Conservation (phyloP, 2,888 invertebrate genomes). For the Tetramorium bicarinatum region DNA sequence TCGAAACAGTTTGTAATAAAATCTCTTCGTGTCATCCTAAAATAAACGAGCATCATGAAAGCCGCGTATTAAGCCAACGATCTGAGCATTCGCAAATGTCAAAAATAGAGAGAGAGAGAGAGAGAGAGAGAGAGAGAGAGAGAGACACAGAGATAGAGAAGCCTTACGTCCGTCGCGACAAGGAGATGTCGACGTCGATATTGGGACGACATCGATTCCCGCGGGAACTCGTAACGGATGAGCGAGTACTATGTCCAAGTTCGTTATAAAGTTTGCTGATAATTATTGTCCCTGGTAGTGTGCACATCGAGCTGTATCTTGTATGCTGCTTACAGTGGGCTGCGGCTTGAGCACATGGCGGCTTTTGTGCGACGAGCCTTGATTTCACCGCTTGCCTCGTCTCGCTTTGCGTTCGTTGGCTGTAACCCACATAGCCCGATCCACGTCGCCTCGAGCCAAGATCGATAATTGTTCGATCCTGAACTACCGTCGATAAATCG, state of each 20-base stretch:
- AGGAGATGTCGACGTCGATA: slow-evolving; percentile 38
- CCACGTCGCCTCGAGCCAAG: slow-evolving; percentile 48
- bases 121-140: too few species aligned
- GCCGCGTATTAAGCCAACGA: neutral
- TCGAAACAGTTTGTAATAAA: slow-evolving; percentile 22
- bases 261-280: slow-evolving; percentile 68
- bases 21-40: neutral
- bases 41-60: neutral
- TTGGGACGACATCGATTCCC: neutral
- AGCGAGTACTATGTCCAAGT: slow-evolving; percentile 47
- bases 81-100: neutral
- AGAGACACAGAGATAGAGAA: neutral
- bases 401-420: slow-evolving; percentile 41
- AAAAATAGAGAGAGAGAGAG: neutral
- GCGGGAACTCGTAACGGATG: slow-evolving; percentile 21
- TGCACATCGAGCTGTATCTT: slow-evolving; percentile 41
- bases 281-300: slow-evolving; percentile 61
- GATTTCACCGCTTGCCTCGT: slow-evolving; percentile 39
- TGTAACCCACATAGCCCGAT: slow-evolving; percentile 54
- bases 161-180: slow-evolving; percentile 13
- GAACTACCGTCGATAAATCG: slow-evolving; percentile 39
- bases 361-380: slow-evolving; percentile 49
- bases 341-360: slow-evolving; percentile 24
- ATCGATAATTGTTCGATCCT: slow-evolving; percentile 40
- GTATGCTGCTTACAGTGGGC: slow-evolving; percentile 32